These are phyloP conservation scores for Scaeva pyrastri DNA, from an alignment of 2,888 invertebrate species.

Conservation along the genomic window DNA sequence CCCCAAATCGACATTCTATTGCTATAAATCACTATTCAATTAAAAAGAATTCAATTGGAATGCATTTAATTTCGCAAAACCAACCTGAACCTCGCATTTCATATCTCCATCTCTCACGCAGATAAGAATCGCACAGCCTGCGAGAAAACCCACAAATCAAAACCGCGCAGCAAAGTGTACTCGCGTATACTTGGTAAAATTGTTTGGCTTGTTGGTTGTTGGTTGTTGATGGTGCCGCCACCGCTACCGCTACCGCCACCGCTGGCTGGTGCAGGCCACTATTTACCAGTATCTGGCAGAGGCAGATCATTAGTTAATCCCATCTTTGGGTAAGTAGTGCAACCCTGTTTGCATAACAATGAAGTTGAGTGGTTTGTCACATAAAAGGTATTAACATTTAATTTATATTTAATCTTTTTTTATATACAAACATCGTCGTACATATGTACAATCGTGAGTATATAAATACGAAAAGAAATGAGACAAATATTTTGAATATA, in stretches of 20 bases:
- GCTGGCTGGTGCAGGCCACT: constrained; percentile 34
- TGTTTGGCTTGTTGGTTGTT: constrained; percentile 14
- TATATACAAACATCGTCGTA: too few relatives aligned
- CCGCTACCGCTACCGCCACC: constrained; percentile 18
- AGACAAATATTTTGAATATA: constrained; percentile 3
- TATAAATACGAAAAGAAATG: background rate
- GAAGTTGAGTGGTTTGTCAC: constrained; percentile 78
- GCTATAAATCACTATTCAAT: constrained; percentile 58
- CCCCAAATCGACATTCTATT: constrained; percentile 28
- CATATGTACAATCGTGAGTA: too few relatives aligned
- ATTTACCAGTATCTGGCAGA: constrained; percentile 49
- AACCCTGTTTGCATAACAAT: constrained; percentile 84
- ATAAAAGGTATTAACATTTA: constrained; percentile 70
- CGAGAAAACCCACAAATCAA: constrained; percentile 74
- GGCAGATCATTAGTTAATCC: constrained; percentile 81
- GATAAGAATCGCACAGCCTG: constrained; percentile 65
- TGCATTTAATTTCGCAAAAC: constrained; percentile 65
- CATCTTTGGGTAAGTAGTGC: constrained; percentile 84
- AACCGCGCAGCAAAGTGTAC: constrained; percentile 22
- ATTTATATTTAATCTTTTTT: constrained; percentile 63
- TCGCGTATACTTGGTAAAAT: background rate
- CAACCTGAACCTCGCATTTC: constrained; percentile 46
- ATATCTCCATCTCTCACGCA: constrained; percentile 56
- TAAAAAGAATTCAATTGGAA: constrained; percentile 65
- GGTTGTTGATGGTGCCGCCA: constrained; percentile 44